phyloP scores from a whole-genome alignment of 2,888 invertebrate genomes.

The Lottia gigantea region DNA sequence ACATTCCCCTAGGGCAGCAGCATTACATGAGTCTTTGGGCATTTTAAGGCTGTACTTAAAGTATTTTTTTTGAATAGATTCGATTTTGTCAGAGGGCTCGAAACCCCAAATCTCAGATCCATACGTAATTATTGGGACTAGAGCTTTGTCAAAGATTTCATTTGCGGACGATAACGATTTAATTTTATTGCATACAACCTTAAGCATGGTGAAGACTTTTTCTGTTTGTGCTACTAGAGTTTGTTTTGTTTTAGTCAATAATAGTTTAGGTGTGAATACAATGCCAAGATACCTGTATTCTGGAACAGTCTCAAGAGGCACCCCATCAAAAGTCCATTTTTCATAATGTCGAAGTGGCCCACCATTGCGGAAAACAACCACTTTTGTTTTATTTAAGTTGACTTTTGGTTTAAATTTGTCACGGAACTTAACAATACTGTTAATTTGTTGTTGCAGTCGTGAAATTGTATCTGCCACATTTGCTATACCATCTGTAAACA shows the following conservation, averaged over 20 bases:
- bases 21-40: background rate
- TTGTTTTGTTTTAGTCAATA: conserved; percentile 2
- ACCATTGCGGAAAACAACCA: background rate
- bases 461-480: conserved; percentile 14
- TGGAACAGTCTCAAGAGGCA: background rate
- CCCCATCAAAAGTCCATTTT: background rate
- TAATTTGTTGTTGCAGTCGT: conserved; percentile 18
- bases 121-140: background rate
- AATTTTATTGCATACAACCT: background rate
- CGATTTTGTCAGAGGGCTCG: background rate
- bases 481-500: conserved; percentile 21
- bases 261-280: conserved; percentile 16
- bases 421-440: conserved; percentile 16
- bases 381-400: conserved; percentile 12
- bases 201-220: background rate
- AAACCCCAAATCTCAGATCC: conserved; percentile 8
- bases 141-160: conserved; percentile 9
- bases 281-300: conserved; percentile 14
- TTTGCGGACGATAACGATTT: background rate
- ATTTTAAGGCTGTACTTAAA: background rate
- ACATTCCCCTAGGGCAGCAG: conserved; percentile 10
- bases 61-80: conserved; percentile 5
- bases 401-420: background rate
- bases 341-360: background rate
- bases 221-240: conserved; percentile 15